Base-by-base conservation (phyloP, 2,888 invertebrate species). In the Diachrysia chrysitis region DNA sequence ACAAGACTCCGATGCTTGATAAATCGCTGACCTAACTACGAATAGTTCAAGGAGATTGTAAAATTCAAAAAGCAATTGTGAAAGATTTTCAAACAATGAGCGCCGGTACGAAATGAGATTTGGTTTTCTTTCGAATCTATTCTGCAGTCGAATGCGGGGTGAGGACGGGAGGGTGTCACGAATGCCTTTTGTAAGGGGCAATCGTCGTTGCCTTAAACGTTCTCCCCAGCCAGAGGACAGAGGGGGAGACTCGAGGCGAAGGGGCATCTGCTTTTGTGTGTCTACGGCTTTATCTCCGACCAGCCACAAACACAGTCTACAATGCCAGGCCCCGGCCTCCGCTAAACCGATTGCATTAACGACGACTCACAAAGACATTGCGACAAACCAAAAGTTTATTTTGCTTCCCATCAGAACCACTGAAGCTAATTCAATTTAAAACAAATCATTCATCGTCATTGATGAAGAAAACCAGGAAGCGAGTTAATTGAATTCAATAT, bases 41-140 rank as follows among this genome's bases (percentile, higher is more conserved):
- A 83, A 86, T 87, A 85, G 85, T 86, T 85, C 77, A 80, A 83
- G 80, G 79, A 81, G 78, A 87, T 89, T 87, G 87, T 85, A 84
- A 87, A 89, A 91, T 91, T 89, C 85, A 89, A 89, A 92, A 90
- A 91, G 89, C 90, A 90, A 91, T 92, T 90, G 90, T 87, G 89
- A 87, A 84, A 87, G 87, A 85, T 86, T 89, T 85, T 87, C 92
- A 91, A 92, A 92, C 93, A 92, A 92, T 89, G 90, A 89, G 81
- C 86, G 84, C 81, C 79, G 83, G 84, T 83, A 83, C 83, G 89
- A 86, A 93, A 92, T 91, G 89, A 90, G 89, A 92, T 92, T 90
- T 88, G 86, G 90, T 91, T 92, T 93, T 92, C 93, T 91, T 92
- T 91, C 86, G 87, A 87, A 88, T 88, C 86, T 82, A 85, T 89